These are phyloP conservation scores for Chymomyza procnemis DNA, from an alignment of 2,888 invertebrate species.

Conservation along the genomic window DNA sequence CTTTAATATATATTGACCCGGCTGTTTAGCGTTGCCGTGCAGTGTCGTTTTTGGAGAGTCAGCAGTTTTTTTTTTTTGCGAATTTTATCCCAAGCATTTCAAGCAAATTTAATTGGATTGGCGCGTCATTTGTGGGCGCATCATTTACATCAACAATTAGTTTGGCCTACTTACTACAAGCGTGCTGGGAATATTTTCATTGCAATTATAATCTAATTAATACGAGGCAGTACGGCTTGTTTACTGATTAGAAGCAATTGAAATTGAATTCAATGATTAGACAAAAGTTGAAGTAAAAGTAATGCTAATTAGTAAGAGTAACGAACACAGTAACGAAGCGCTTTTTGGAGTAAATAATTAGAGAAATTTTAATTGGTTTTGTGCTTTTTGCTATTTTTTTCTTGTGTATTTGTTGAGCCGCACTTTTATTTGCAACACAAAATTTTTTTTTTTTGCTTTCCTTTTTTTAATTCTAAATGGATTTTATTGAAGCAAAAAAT, in stretches of 20 bases:
- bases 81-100: constrained; percentile 19
- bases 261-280: neutral
- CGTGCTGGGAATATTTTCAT: neutral
- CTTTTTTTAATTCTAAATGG: too few species aligned
- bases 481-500: too few species aligned
- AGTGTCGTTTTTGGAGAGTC: constrained; percentile 24
- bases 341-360: too few species aligned
- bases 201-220: neutral
- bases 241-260: neutral
- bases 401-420: too few species aligned
- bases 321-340: too few species aligned
- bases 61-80: constrained; percentile 12
- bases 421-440: too few species aligned
- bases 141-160: constrained; percentile 12
- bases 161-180: constrained; percentile 5
- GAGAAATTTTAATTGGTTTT: too few species aligned
- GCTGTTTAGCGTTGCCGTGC: constrained; percentile 5
- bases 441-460: too few species aligned
- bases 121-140: constrained; percentile 17
- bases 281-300: neutral
- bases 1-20: constrained; percentile 17
- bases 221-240: neutral
- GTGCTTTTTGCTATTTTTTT: too few species aligned
- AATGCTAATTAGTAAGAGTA: neutral
- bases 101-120: constrained; percentile 45